A percentile compares a stretch with the other conserved stretches of the same genome.
Conservation (phyloP, 2,888 invertebrate species). For the Apamea sordens region DNA sequence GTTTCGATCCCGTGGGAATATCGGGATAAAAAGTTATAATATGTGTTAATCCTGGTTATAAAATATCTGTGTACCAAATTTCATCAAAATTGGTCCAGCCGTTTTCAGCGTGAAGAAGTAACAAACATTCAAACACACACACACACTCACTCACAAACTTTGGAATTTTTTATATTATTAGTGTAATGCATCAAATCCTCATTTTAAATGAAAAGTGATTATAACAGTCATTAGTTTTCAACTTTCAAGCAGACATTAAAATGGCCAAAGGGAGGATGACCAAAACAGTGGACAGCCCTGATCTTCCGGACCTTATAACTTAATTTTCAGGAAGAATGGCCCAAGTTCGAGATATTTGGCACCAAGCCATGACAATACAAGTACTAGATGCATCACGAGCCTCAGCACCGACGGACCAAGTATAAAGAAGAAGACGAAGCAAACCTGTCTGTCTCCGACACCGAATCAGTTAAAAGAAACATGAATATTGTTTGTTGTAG, state of each 20-base stretch:
- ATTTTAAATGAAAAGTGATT: background rate
- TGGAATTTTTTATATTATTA: too few relatives aligned
- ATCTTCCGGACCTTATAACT: background rate
- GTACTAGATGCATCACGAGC: background rate
- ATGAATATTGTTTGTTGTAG: conserved; percentile 47
- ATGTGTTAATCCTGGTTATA: too few relatives aligned
- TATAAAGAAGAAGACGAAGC: background rate
- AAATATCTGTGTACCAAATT: too few relatives aligned
- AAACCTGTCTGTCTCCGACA: conserved; percentile 9
- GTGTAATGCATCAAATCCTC: background rate
- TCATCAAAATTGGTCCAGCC: too few relatives aligned
- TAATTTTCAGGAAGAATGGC: background rate
- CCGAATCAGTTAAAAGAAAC: conserved; percentile 36
- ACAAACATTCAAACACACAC: too few relatives aligned
- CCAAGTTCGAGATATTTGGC: background rate
- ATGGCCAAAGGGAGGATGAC: background rate
- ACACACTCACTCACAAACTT: too few relatives aligned
- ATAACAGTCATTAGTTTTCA: background rate
- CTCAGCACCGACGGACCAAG: background rate
- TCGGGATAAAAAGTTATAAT: too few relatives aligned
- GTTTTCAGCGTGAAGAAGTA: too few relatives aligned
- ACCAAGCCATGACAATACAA: background rate
- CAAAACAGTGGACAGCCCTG: background rate
- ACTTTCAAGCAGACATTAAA: background rate
- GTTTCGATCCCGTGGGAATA: too few relatives aligned